Evolutionary conservation across 2,888 invertebrate genomes (phyloP).

Genomic region (Aleiodes alternator): DNA sequence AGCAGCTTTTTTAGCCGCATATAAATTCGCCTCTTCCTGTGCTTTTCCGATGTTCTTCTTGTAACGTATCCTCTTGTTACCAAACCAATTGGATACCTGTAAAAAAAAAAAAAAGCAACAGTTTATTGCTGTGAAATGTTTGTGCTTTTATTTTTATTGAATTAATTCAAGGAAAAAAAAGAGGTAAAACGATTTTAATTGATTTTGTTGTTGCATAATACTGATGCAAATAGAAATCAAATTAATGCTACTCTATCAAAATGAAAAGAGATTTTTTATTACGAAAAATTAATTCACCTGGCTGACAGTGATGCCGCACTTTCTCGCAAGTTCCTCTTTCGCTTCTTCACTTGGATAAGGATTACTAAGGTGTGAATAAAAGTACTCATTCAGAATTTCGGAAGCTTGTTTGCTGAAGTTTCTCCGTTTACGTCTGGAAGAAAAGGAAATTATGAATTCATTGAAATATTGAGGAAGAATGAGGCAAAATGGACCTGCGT

Average conservation of each 20-base stretch:
- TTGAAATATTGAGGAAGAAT: not conserved
- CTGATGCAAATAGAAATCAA: no score
- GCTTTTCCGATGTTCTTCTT: conserved; percentile 99
- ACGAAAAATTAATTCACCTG: conserved; percentile 81
- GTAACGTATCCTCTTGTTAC: conserved; percentile 99
- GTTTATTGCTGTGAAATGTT: conserved; percentile 23
- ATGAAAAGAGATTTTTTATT: not conserved
- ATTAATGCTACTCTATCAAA: not conserved
- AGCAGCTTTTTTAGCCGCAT: conserved; percentile 98
- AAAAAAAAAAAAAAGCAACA: conserved; percentile 33
- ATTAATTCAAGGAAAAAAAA: not conserved
- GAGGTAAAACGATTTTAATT: not conserved
- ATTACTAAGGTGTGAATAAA: conserved; percentile 99
- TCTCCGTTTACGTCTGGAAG: conserved; percentile 87
- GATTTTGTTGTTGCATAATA: not conserved
- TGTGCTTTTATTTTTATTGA: conserved; percentile 4
- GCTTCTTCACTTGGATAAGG: conserved; percentile 99
- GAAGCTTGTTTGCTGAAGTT: conserved; percentile 99
- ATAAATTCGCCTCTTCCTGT: conserved; percentile 99
- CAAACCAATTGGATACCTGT: conserved; percentile 98
- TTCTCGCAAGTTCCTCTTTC: conserved; percentile 98
- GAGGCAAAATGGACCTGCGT: no score
- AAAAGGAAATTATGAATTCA: conserved; percentile 21
- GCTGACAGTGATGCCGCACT: conserved; percentile 98
- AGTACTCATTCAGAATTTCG: conserved; percentile 99